phyloP scores from a whole-genome alignment of 1,140 invertebrate species.

The Lepidurus couesii region DNA sequence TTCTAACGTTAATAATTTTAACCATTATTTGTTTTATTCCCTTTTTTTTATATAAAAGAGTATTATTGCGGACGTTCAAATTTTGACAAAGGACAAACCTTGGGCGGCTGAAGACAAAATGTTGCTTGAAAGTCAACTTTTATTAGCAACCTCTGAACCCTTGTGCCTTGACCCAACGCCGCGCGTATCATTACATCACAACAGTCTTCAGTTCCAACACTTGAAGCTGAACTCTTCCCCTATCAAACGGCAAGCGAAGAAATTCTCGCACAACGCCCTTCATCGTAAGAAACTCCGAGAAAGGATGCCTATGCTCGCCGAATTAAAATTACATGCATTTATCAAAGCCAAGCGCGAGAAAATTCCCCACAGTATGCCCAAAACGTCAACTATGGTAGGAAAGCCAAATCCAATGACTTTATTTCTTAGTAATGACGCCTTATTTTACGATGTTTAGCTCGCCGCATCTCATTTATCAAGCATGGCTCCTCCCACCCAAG shows the following conservation, averaged over 20 bases:
- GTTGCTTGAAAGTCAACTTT: conserved; percentile 70
- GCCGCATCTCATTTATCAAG: conserved; percentile 30
- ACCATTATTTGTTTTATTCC: conserved; percentile 9
- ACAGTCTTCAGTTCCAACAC: conserved; percentile 64
- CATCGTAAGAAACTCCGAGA: conserved; percentile 27
- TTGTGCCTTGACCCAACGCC: conserved; percentile 81
- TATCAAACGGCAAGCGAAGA: conserved; percentile 64
- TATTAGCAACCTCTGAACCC: conserved; percentile 73
- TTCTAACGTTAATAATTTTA: neutral
- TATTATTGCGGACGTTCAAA: conserved; percentile 65
- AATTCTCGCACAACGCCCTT: conserved; percentile 60
- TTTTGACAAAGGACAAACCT: conserved; percentile 57
- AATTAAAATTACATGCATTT: conserved; percentile 63
- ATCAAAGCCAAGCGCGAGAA: conserved; percentile 80
- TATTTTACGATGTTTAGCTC: conserved; percentile 29
- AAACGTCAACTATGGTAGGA: conserved; percentile 50
- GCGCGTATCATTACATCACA: conserved; percentile 64
- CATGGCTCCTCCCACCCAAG: conserved; percentile 16
- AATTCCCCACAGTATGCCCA: conserved; percentile 66
- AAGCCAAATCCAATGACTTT: neutral
- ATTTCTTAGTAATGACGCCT: neutral
- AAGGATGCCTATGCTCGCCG: conserved; percentile 17
- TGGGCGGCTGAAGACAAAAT: conserved; percentile 73
- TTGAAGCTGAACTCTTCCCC: conserved; percentile 66
- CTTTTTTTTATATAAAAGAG: conserved; percentile 50